Base-by-base conservation (phyloP, 2,888 invertebrate species). In the Anorthoa munda region DNA sequence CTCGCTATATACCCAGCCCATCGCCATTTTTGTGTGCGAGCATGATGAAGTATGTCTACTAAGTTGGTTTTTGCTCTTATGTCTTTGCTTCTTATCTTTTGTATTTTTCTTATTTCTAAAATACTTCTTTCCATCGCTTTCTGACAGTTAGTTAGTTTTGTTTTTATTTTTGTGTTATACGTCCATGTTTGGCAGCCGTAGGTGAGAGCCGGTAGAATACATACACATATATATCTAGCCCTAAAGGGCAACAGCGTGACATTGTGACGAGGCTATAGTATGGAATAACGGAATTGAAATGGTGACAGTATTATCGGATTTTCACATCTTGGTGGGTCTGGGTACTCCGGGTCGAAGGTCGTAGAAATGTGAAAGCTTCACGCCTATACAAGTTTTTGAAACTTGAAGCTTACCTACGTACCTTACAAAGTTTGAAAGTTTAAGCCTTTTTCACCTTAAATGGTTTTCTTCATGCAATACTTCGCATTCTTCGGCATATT, bases 221-320 rank as follows among this genome's bases (percentile, higher is more conserved):
- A n/a, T 11, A 17, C 58, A 50, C 39, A 58, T 50, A 50, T 21
- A 9, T 26, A 11, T 7, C 0, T 12, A 12, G 45, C 50, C 48
- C 18, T 23, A 18, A 23, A 39, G 9, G 21, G 15, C 56, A 65
- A 55, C 18, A 18, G 46, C 46, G 21, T 45, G 71, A 71, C 45
- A 17, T 55, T 65, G 59, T 66, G 53, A 63, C 26, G n/a, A 63
- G 59, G n/a, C 53, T 55, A n/a, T 53, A 65, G 45, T 66, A 50
- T 61, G 51, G 26, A 80, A 72, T 73, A 77, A 77, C 67, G 77
- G 74, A 68, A 72, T 66, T 66, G 66, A 81, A 80, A 71, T 68
- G 78, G 67, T 68, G 82, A 82, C 82, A 72, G 59, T 75, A 53
- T 65, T 79, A 82, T 82, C 72, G 65, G 75, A 79, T 79, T 79